Evolutionary conservation across 1,140 invertebrate species (phyloP).

Genomic region (Listronotus oregonensis): DNA sequence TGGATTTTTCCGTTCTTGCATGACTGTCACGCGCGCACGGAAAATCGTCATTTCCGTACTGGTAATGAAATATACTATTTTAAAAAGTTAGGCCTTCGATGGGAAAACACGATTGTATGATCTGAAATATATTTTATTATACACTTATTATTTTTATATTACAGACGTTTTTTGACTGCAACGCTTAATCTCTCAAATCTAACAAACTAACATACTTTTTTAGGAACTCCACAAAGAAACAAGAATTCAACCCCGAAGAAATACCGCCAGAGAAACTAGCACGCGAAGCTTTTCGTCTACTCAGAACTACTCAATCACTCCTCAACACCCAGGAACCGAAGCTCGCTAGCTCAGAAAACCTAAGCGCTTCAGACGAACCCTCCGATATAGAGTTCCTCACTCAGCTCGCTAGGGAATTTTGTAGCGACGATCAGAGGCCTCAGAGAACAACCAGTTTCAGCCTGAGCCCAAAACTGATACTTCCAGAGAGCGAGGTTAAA

Average conservation of each 20-base stretch:
- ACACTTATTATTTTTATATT: no score
- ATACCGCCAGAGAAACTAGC: constrained; percentile 69
- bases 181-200: no score
- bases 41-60: no score
- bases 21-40: no score
- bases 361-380: constrained; percentile 27
- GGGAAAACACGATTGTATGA: no score
- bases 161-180: no score
- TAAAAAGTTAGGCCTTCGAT: no score
- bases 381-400: constrained; percentile 49
- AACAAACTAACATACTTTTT: no score
- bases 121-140: no score
- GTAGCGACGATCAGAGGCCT: constrained; percentile 36
- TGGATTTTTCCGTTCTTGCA: no score
- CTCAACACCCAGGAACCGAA: constrained; percentile 68
- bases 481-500: constrained; percentile 43
- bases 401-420: constrained; percentile 52
- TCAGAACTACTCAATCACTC: constrained; percentile 70
- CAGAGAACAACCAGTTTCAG: constrained; percentile 48
- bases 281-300: constrained; percentile 69
- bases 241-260: constrained; percentile 52
- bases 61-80: no score
- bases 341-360: constrained; percentile 56
- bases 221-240: constrained; percentile 41
- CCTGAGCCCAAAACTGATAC: constrained; percentile 47